Evolutionary conservation across 2,113 vertebrate species (phyloP).

Genomic region (Elanus axillaris): DNA sequence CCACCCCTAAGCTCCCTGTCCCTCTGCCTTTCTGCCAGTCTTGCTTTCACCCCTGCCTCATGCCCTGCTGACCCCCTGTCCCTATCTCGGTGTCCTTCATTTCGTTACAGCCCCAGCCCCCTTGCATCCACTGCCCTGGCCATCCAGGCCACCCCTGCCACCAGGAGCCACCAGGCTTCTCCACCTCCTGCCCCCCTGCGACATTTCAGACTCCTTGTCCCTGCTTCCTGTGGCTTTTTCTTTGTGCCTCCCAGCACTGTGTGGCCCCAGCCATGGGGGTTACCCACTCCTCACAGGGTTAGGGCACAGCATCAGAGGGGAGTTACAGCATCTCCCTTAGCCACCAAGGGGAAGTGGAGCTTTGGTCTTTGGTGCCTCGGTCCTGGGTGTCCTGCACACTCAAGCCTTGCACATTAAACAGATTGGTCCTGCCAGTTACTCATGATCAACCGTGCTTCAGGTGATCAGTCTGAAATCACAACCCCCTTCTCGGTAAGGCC

Average conservation of each 20-base stretch:
- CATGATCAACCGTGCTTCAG: rapidly evolving
- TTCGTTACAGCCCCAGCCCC: not conserved
- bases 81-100: rapidly evolving
- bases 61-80: not conserved
- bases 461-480: not conserved
- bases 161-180: not conserved
- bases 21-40: not conserved
- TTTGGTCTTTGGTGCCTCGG: not conserved
- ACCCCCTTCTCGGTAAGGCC: not conserved
- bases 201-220: not conserved
- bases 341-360: rapidly evolving
- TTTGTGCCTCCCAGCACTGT: rapidly evolving
- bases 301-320: not conserved
- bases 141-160: not conserved
- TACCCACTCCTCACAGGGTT: rapidly evolving
- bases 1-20: not conserved
- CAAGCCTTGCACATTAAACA: rapidly evolving
- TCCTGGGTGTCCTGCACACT: not conserved
- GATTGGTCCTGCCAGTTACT: not conserved
- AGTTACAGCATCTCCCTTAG: not conserved
- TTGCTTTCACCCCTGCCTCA: not conserved
- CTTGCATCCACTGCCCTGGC: not conserved
- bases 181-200: not conserved
- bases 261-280: rapidly evolving
- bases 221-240: not conserved